Evolutionary conservation across 1,140 invertebrate species (phyloP).

Genomic region (Carcinoscorpius rotundicauda): DNA sequence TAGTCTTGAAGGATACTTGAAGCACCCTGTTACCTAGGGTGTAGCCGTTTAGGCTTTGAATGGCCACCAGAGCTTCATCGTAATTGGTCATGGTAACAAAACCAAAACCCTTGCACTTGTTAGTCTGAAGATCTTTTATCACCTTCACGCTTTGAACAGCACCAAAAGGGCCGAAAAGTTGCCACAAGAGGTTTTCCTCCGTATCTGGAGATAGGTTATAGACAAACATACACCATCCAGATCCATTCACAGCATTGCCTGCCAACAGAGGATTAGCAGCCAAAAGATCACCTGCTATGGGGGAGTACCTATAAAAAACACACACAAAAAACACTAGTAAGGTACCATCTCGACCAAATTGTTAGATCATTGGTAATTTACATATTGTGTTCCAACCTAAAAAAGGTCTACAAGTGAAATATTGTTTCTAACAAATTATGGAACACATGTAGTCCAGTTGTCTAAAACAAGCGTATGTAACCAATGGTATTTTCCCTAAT

Average conservation of each 20-base stretch:
- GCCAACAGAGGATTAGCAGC: slow-evolving; percentile 70
- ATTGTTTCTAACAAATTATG: no score
- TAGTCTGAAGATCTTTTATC: slow-evolving; percentile 91
- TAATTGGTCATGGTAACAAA: slow-evolving; percentile 99
- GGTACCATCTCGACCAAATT: no score
- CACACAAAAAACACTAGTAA: background rate
- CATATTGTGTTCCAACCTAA: no score
- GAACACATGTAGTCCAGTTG: no score
- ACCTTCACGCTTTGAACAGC: slow-evolving; percentile 97
- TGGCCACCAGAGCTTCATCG: slow-evolving; percentile 93
- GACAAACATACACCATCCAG: slow-evolving; percentile 97
- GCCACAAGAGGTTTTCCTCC: slow-evolving; percentile 97
- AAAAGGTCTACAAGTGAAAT: slow-evolving; percentile 3
- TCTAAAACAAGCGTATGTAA: no score
- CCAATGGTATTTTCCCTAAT: no score
- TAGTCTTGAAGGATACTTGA: slow-evolving; percentile 95
- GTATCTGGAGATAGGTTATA: slow-evolving; percentile 97
- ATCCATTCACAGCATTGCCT: slow-evolving; percentile 50
- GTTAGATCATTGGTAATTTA: background rate
- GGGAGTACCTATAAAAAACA: slow-evolving; percentile 83
- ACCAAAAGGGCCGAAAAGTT: slow-evolving; percentile 96
- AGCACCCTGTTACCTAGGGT: slow-evolving; percentile 92
- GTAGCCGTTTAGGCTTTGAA: slow-evolving; percentile 95
- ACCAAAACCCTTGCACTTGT: slow-evolving; percentile 99
- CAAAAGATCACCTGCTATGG: slow-evolving; percentile 73